Conservation (phyloP, 2,888 invertebrate species). For the Lottia gigantea region DNA sequence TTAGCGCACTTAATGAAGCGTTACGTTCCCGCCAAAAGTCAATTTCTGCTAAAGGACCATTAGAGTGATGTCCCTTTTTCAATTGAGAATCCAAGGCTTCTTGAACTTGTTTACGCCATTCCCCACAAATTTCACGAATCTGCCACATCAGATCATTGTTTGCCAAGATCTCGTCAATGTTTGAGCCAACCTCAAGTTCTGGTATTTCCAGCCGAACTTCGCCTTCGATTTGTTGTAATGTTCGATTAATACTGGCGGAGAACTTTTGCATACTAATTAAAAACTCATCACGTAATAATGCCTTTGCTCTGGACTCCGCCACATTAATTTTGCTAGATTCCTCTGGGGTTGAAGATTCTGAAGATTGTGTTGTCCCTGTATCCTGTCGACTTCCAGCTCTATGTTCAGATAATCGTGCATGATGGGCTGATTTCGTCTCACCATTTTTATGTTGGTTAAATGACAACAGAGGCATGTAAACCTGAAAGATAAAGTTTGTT, state of each 20-base stretch:
- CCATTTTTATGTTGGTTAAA: slow-evolving; percentile 63
- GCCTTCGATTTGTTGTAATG: slow-evolving; percentile 81
- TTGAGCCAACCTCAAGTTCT: slow-evolving; percentile 59
- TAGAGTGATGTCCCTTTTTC: slow-evolving; percentile 72
- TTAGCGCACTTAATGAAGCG: slow-evolving; percentile 79
- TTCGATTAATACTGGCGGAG: slow-evolving; percentile 73
- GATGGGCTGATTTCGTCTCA: slow-evolving; percentile 28
- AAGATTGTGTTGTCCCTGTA: slow-evolving; percentile 35
- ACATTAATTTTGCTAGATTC: slow-evolving; percentile 44
- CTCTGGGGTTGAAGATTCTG: slow-evolving; percentile 26
- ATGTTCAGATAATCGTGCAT: slow-evolving; percentile 25
- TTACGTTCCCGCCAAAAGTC: slow-evolving; percentile 87
- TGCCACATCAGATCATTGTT: slow-evolving; percentile 64
- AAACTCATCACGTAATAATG: slow-evolving; percentile 71
- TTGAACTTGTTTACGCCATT: slow-evolving; percentile 72
- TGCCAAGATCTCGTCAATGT: slow-evolving; percentile 65
- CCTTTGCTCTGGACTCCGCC: slow-evolving; percentile 57
- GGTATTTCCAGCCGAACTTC: slow-evolving; percentile 73
- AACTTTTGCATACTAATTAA: slow-evolving; percentile 72
- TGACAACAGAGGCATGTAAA: slow-evolving; percentile 67
- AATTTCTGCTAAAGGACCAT: slow-evolving; percentile 86
- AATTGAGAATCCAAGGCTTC: slow-evolving; percentile 60
- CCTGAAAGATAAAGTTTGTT: slow-evolving; percentile 38
- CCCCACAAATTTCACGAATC: slow-evolving; percentile 71
- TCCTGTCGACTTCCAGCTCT: slow-evolving; percentile 44